These are phyloP conservation scores for Sceloporus undulatus DNA, from an alignment of 2,113 vertebrate genomes.

Conservation along the genomic window DNA sequence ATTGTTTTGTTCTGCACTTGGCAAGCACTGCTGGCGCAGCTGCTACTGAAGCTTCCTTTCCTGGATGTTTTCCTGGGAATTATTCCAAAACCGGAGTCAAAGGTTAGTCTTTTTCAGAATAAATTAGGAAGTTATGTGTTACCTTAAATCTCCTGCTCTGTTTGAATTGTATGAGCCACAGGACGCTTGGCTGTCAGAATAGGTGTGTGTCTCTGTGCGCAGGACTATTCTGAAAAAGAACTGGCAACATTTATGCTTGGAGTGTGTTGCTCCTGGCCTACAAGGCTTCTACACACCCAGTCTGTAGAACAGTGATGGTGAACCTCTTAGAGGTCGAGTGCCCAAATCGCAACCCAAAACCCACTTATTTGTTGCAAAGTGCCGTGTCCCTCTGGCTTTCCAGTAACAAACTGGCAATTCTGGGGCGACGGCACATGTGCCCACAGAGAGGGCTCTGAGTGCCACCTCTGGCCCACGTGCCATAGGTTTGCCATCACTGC, in stretches of 20 bases:
- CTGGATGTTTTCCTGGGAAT: background rate
- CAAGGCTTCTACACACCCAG: too few relatives aligned
- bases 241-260: background rate
- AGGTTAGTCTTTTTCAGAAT: background rate
- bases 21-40: background rate
- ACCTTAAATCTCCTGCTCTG: background rate
- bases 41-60: background rate
- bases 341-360: too few relatives aligned
- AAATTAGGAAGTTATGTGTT: background rate
- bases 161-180: background rate
- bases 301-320: too few relatives aligned
- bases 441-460: too few relatives aligned
- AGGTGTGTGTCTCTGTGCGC: background rate
- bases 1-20: background rate
- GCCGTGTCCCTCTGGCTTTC: too few relatives aligned
- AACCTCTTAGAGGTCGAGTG: too few relatives aligned
- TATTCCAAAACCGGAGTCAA: background rate
- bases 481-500: too few relatives aligned
- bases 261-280: too few relatives aligned
- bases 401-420: too few relatives aligned
- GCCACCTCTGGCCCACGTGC: too few relatives aligned
- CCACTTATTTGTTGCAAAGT: too few relatives aligned
- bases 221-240: background rate
- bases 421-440: too few relatives aligned
- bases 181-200: background rate